Evolutionary conservation across 2,888 invertebrate species (phyloP).

Genomic region (Gymnoscelis rufifasciata): DNA sequence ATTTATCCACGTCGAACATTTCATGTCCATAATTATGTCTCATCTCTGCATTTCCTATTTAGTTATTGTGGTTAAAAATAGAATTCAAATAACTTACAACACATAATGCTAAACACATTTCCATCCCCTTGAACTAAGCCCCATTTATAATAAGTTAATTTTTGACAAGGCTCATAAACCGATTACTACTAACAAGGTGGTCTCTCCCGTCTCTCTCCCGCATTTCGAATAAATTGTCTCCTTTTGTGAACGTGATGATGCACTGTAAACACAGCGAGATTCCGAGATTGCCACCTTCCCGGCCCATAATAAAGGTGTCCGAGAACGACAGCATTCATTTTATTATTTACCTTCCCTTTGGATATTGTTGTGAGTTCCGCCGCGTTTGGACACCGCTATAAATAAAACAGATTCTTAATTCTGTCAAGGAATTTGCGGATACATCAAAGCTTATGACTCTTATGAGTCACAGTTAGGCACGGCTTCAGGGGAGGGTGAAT

Average conservation of each 20-base stretch:
- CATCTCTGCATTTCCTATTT: too few relatives aligned
- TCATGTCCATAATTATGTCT: too few relatives aligned
- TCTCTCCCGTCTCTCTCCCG: slow-evolving; percentile 50
- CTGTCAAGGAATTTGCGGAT: slow-evolving; percentile 24
- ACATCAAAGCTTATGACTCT: slow-evolving; percentile 26
- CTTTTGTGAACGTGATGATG: slow-evolving; percentile 55
- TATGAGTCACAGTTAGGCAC: slow-evolving; percentile 25
- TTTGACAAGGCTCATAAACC: slow-evolving; percentile 65
- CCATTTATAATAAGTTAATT: slow-evolving; percentile 64
- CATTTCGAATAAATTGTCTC: slow-evolving; percentile 47
- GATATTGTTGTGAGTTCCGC: slow-evolving; percentile 29
- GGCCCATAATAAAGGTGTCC: slow-evolving; percentile 48
- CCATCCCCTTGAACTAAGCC: slow-evolving; percentile 34
- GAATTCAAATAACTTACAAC: slow-evolving; percentile 27
- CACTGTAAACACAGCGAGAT: slow-evolving; percentile 44
- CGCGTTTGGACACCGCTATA: slow-evolving; percentile 34
- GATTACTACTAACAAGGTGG: slow-evolving; percentile 74
- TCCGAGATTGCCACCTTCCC: slow-evolving; percentile 54
- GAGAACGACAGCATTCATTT: slow-evolving; percentile 39
- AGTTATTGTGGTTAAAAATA: too few relatives aligned
- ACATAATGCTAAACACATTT: slow-evolving; percentile 12
- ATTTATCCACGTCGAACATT: too few relatives aligned
- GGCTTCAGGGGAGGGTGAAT: slow-evolving; percentile 23
- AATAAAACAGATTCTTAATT: slow-evolving; percentile 24
- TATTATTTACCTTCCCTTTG: slow-evolving; percentile 40